Evolutionary conservation across 1,140 invertebrate genomes (phyloP), one percentile per base, ranked within the genome.

Genomic region (Lordiphosa mommai): DNA sequence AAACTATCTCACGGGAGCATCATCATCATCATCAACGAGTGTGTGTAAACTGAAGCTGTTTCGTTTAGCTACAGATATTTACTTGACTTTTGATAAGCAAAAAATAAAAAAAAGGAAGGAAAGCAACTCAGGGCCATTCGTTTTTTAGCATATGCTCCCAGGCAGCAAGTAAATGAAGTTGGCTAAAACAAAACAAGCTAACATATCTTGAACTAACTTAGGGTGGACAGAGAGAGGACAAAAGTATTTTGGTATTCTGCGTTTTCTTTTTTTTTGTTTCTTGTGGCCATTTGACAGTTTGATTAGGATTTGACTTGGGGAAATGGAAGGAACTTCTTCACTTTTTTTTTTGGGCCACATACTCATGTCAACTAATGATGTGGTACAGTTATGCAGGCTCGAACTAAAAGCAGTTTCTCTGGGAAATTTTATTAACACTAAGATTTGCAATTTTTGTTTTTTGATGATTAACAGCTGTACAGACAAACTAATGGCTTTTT

Each of bases 1-100:
- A 82, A 82, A 84, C 77, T 84, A 82, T 82, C 77, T 82, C 77
- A 84, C 77, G 77, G 77, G 77, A 82, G 46, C 72, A 82, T 79
- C 68, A 77, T 53, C 51, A 63, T 69, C 63, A 76, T 49, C 55
- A 65, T 44, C 36, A 46, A 41, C 32, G 50, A 33, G 23, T 14
- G 33, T 20, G 43, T 12, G 40, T 10, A 13, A 10, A 66, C 20
- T 12, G 55, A 41, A 66, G 37, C 30, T 72, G 49, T 61, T 80
- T 43, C 61, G 57, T 61, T 72, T 67, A 72, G 61, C 60, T 66
- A 61, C 77, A 82, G 77, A 85, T 69, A 84, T 72, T 77, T 77
- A 72, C 71, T 71, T 72, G 59, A 57, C 56, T 67, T 59, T 76
- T 69, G 64, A 61, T 68, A 58, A 50, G 61, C 49, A 50, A 52